These are phyloP conservation scores for Gastrophysa polygoni DNA, from an alignment of 2,888 invertebrate species.

Conservation along the genomic window DNA sequence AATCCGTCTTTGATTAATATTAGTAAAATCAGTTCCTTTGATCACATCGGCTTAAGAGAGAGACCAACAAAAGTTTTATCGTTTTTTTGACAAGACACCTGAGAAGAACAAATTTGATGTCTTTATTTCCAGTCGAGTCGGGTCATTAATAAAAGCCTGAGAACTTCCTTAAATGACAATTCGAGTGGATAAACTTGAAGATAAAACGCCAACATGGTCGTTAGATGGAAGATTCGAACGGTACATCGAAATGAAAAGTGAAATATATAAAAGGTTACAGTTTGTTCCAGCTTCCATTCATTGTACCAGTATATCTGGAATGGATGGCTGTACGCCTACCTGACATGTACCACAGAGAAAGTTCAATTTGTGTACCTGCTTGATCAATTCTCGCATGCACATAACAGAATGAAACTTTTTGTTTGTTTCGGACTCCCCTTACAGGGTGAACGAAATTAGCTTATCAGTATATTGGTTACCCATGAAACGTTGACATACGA, in stretches of 20 bases:
- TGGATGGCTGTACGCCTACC: neutral
- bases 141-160: constrained; percentile 31
- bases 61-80: constrained; percentile 33
- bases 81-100: constrained; percentile 33
- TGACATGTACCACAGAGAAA: neutral
- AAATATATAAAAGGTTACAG: neutral
- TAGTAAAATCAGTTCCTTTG: constrained; percentile 50
- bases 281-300: neutral
- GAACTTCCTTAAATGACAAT: constrained; percentile 29
- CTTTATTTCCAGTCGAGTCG: constrained; percentile 33
- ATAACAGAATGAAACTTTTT: too few species aligned
- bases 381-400: too few species aligned
- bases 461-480: too few species aligned
- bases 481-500: too few species aligned
- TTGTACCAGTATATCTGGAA: neutral
- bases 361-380: neutral
- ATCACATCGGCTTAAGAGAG: constrained; percentile 41
- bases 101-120: constrained; percentile 37
- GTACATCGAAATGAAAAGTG: neutral
- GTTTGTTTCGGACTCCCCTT: too few species aligned
- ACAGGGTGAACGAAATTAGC: too few species aligned
- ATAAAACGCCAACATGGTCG: constrained; percentile 1
- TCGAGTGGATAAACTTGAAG: constrained; percentile 23
- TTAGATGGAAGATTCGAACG: neutral
- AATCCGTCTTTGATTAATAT: constrained; percentile 54